Conservation (phyloP, 2,113 vertebrate species). For the Cariama cristata region DNA sequence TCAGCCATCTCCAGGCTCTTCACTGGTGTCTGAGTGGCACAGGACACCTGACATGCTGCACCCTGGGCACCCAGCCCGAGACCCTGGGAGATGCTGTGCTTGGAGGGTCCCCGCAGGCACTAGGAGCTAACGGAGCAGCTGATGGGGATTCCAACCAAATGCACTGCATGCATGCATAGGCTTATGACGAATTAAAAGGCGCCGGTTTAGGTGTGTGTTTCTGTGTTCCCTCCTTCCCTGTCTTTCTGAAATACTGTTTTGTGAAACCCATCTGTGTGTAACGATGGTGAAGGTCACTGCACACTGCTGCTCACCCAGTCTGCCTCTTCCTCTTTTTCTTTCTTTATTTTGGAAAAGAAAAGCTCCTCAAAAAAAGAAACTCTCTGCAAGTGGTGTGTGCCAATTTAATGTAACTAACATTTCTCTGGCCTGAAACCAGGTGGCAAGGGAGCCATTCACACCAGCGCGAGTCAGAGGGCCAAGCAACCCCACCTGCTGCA, state of each 20-base stretch:
- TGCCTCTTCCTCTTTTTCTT: background rate
- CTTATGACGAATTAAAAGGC: background rate
- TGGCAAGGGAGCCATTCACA: background rate
- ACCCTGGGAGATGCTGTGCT: background rate
- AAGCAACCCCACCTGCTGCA: fast-evolving
- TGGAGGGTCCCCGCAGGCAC: fast-evolving
- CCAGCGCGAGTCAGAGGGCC: fast-evolving
- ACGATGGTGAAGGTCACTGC: background rate
- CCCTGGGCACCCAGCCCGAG: background rate
- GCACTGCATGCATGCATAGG: fast-evolving
- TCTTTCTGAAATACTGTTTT: background rate
- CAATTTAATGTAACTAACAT: background rate
- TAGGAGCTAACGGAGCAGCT: background rate
- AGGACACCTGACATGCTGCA: background rate
- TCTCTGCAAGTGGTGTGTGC: background rate
- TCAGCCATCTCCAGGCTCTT: background rate
- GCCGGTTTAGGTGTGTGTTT: background rate
- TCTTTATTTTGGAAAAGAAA: background rate
- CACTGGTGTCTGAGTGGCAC: background rate
- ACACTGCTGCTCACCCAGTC: fast-evolving
- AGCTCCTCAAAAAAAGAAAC: background rate
- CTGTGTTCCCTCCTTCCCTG: constrained; percentile 12
- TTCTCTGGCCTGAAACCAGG: background rate
- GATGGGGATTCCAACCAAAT: background rate
- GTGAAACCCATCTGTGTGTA: background rate